Evolutionary conservation across 2,888 invertebrate species (phyloP).

Genomic region (Pollenia amentaria): DNA sequence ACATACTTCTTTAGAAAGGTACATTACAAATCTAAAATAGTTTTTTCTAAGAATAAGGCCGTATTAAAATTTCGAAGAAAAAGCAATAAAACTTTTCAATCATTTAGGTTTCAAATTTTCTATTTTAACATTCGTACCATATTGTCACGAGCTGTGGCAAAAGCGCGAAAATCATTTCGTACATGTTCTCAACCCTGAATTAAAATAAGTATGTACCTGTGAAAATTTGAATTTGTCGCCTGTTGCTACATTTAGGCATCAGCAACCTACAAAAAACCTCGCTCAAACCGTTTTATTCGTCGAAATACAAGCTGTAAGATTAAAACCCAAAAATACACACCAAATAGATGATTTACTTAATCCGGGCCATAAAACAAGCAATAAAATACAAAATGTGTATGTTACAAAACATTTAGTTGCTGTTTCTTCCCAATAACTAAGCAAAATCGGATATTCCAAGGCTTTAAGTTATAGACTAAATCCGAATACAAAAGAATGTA

Average conservation of each 20-base stretch:
- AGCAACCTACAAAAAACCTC: not conserved
- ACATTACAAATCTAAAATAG: too few relatives aligned
- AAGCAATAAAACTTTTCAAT: too few relatives aligned
- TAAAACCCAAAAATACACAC: slow-evolving; percentile 2
- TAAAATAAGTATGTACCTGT: slow-evolving; percentile 24
- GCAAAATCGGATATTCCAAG: slow-evolving; percentile 60
- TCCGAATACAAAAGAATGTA: not conserved
- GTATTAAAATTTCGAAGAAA: too few relatives aligned
- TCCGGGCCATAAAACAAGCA: slow-evolving; percentile 63
- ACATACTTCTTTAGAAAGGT: too few relatives aligned
- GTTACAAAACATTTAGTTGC: slow-evolving; percentile 24
- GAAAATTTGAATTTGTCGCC: slow-evolving; percentile 52
- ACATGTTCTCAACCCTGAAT: slow-evolving; percentile 6
- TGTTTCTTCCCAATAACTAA: slow-evolving; percentile 33
- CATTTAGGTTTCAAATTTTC: too few relatives aligned
- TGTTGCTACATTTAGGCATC: slow-evolving; percentile 16
- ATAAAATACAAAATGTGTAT: slow-evolving; percentile 59
- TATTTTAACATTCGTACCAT: too few relatives aligned
- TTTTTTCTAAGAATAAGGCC: too few relatives aligned
- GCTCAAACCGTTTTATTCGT: slow-evolving; percentile 25
- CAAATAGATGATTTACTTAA: slow-evolving; percentile 63
- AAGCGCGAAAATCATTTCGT: not conserved
- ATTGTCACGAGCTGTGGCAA: too few relatives aligned
- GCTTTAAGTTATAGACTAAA: slow-evolving; percentile 60
- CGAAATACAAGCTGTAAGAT: slow-evolving; percentile 12